Evolutionary conservation across 2,113 vertebrate genomes (phyloP).

Genomic region (Pipa parva): DNA sequence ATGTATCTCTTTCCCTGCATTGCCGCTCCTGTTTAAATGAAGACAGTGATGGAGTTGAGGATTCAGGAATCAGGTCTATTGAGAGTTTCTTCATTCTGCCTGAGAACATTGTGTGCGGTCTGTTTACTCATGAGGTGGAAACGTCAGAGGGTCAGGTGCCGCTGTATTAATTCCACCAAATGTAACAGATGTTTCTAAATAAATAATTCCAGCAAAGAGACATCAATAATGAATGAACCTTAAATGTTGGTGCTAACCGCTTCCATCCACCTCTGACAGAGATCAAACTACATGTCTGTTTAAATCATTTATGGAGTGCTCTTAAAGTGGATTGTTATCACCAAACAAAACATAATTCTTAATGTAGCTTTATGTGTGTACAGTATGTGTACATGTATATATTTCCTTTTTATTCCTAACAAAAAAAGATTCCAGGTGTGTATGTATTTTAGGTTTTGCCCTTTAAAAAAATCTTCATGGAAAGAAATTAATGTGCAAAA

Average conservation of each 20-base stretch:
- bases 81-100: conserved; percentile 23
- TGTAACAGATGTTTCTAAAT: conserved; percentile 42
- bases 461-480: too few species aligned
- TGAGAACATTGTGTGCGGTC: conserved; percentile 31
- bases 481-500: too few species aligned
- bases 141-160: conserved; percentile 26
- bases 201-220: conserved; percentile 27
- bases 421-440: too few species aligned
- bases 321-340: background rate
- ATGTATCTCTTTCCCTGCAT: conserved; percentile 21
- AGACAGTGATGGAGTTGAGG: conserved; percentile 4
- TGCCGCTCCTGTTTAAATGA: conserved; percentile 11
- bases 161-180: conserved; percentile 30
- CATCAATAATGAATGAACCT: conserved; percentile 35
- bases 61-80: conserved; percentile 18
- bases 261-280: conserved; percentile 3
- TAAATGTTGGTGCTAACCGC: conserved; percentile 29
- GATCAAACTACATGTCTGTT: conserved; percentile 5
- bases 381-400: too few species aligned
- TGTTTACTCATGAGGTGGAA: conserved; percentile 27
- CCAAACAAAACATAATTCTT: background rate
- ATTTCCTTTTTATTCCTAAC: too few species aligned
- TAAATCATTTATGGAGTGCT: conserved; percentile 11
- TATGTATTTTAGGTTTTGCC: too few species aligned
- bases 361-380: too few species aligned